These are phyloP conservation scores for Trichonephila clavata DNA, from an alignment of 1,140 invertebrate genomes.

Conservation along the genomic window DNA sequence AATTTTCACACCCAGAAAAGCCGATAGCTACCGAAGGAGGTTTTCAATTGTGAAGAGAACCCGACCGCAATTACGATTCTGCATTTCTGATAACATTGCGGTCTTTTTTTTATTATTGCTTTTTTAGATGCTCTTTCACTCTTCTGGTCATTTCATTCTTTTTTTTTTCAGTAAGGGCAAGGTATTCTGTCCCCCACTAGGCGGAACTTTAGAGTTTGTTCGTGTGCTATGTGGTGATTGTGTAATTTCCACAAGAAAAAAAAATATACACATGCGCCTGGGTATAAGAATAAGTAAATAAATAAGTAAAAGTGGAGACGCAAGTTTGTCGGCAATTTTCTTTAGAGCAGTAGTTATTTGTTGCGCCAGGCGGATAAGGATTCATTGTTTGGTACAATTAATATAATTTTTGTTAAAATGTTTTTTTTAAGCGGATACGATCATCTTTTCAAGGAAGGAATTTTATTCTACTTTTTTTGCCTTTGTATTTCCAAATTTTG, in stretches of 20 bases:
- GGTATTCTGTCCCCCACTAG: background rate
- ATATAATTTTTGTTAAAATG: constrained; percentile 22
- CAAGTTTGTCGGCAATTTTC: constrained; percentile 22
- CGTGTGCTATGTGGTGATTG: constrained; percentile 14
- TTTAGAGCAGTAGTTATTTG: background rate
- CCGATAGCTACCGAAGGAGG: constrained; percentile 74
- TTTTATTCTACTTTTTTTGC: background rate
- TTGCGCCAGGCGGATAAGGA: background rate
- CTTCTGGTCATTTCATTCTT: constrained; percentile 4
- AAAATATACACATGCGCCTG: background rate
- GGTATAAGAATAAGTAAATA: background rate
- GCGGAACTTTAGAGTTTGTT: constrained; percentile 25
- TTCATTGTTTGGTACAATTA: background rate
- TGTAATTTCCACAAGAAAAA: background rate
- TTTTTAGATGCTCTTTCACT: constrained; percentile 12
- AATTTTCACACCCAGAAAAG: constrained; percentile 71
- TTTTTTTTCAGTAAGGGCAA: background rate
- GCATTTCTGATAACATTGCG: constrained; percentile 61
- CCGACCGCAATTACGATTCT: constrained; percentile 68
- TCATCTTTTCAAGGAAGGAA: background rate
- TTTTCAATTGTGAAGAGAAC: constrained; percentile 55
- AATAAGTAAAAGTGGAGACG: constrained; percentile 1
- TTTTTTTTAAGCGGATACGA: background rate
- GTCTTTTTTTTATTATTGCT: constrained; percentile 9
- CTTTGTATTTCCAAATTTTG: too few relatives aligned